A percentile compares a stretch with the other conserved stretches of the same genome.
These are phyloP conservation scores for Leucosticte australis DNA, from an alignment of 2,113 vertebrate species.

Conservation along the genomic window DNA sequence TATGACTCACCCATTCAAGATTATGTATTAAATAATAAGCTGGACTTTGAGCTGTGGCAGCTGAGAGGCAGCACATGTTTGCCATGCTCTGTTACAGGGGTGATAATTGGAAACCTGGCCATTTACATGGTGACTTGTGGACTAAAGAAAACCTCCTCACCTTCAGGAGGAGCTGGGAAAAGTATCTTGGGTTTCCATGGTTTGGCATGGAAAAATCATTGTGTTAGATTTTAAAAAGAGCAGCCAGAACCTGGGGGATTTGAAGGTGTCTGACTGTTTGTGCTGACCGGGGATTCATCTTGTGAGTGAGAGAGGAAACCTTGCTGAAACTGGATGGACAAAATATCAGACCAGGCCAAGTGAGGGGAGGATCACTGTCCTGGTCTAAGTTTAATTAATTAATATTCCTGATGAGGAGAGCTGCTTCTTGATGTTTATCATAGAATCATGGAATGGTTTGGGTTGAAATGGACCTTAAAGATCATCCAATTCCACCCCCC, in stretches of 20 bases:
- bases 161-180: background rate
- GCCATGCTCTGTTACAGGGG: background rate
- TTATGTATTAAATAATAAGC: background rate
- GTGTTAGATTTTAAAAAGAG: background rate
- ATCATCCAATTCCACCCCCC: background rate
- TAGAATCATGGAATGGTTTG: background rate
- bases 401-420: background rate
- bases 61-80: background rate
- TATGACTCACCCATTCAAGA: background rate
- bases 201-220: background rate
- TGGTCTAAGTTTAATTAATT: background rate
- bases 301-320: background rate
- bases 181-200: background rate
- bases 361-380: background rate
- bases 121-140: rapidly evolving
- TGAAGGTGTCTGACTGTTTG: background rate
- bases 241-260: background rate
- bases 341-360: background rate
- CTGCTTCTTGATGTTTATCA: background rate
- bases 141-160: background rate
- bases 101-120: background rate
- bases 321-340: background rate
- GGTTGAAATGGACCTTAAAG: background rate
- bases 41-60: background rate
- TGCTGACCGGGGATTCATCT: background rate